A percentile compares a stretch with the other conserved stretches of the same genome.
Evolutionary conservation across 2,797 vertebrate species (phyloP).

Genomic region (Argya squamiceps): DNA sequence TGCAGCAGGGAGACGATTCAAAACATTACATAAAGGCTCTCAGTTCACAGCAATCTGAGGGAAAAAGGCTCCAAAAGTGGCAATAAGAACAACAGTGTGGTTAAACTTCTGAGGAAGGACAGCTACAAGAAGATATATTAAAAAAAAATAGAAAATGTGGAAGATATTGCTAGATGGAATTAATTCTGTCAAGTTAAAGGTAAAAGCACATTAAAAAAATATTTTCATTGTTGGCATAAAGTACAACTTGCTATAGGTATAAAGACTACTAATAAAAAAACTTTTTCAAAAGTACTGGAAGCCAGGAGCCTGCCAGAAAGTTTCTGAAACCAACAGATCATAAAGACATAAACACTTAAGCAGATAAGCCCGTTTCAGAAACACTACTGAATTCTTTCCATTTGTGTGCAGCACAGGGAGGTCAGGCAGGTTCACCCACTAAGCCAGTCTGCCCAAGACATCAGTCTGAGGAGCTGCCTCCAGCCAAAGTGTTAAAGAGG

Average conservation of each 20-base stretch:
- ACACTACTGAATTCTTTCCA: constrained; percentile 27
- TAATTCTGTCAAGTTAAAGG: neutral
- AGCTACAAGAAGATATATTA: neutral
- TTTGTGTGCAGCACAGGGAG: neutral
- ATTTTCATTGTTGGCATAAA: neutral
- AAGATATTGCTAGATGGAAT: neutral
- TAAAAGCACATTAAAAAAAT: neutral
- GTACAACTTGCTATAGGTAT: neutral
- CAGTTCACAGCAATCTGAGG: neutral
- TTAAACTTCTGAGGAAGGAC: neutral
- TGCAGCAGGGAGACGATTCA: neutral
- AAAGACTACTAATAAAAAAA: neutral
- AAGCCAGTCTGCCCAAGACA: neutral
- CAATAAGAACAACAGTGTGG: neutral
- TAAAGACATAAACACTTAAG: neutral
- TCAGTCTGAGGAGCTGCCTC: neutral
- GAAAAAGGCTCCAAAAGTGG: neutral
- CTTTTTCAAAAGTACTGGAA: neutral
- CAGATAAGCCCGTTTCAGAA: constrained; percentile 20
- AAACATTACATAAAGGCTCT: neutral
- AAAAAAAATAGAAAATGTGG: neutral
- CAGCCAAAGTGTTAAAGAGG: neutral
- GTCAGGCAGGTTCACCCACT: neutral
- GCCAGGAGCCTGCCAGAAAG: neutral
- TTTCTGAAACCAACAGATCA: neutral